Percentiles rank a stretch among this genome's conserved stretches.
Conservation (phyloP, 2,888 invertebrate genomes). For the Tineola bisselliella region DNA sequence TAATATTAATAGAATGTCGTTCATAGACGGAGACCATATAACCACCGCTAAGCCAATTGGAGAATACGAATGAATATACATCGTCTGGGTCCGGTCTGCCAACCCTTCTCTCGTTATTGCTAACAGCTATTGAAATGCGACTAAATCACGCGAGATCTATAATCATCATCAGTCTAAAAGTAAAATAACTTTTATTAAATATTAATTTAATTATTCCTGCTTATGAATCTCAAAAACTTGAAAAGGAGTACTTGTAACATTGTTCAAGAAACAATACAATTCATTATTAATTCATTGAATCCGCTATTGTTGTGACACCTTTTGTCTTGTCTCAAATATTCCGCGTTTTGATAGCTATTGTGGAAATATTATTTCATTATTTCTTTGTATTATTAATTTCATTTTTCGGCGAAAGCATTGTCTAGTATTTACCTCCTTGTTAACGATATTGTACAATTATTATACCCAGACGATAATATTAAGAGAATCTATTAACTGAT, state of each 20-base stretch:
- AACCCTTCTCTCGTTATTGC: no score
- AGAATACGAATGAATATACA: no score
- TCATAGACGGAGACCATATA: no score
- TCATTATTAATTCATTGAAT: slow-evolving; percentile 6
- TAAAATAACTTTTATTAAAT: no score
- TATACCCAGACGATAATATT: no score
- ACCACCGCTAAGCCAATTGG: no score
- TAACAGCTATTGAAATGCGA: no score
- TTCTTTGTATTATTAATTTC: background rate
- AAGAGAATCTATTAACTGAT: no score
- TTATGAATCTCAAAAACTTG: background rate
- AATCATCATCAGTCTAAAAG: no score
- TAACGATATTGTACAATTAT: background rate
- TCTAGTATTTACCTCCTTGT: background rate
- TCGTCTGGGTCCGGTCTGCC: no score
- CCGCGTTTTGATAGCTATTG: background rate
- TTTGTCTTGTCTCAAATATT: background rate
- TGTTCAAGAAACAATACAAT: background rate
- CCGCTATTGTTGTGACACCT: background rate
- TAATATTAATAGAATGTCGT: no score
- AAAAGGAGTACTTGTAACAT: background rate
- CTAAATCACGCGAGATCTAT: no score
- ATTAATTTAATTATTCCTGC: background rate
- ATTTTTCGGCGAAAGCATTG: background rate
- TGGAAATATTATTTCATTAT: background rate